A percentile compares a stretch with the other conserved stretches of the same genome.
Evolutionary conservation across 1,140 invertebrate genomes (phyloP).

Genomic region (Lasioglossum albipes): DNA sequence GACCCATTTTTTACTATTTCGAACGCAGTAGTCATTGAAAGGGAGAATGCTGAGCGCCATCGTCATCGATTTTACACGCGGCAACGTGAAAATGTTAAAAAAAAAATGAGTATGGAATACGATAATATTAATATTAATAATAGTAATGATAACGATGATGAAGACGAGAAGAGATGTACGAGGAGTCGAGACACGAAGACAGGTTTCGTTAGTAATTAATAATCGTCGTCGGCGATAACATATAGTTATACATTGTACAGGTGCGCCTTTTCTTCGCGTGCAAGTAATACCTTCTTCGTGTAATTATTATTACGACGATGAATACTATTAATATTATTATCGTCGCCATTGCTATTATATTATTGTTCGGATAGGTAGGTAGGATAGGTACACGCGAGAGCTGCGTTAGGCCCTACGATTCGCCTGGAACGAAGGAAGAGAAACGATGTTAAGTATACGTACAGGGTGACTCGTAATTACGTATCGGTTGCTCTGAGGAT

Average conservation of each 20-base stretch:
- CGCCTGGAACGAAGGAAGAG: constrained; percentile 9
- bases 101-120: background rate
- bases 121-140: background rate
- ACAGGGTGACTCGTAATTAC: background rate
- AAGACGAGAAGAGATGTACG: background rate
- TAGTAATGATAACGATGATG: background rate
- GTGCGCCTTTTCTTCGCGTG: constrained; percentile 47
- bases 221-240: constrained; percentile 45
- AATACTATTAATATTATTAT: constrained; percentile 42
- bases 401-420: constrained; percentile 10
- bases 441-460: constrained; percentile 20
- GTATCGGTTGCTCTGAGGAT: background rate
- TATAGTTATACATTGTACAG: constrained; percentile 48
- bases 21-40: constrained; percentile 39
- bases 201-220: constrained; percentile 46
- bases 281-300: constrained; percentile 55
- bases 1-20: constrained; percentile 30
- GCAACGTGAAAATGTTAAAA: constrained; percentile 4
- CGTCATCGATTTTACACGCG: constrained; percentile 7
- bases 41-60: constrained; percentile 19
- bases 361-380: constrained; percentile 41
- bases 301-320: constrained; percentile 44
- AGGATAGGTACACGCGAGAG: constrained; percentile 12
- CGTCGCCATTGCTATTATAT: constrained; percentile 44
- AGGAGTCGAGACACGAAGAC: constrained; percentile 13